Conservation (phyloP, 2,113 vertebrate genomes). For the Gambusia holbrooki region DNA sequence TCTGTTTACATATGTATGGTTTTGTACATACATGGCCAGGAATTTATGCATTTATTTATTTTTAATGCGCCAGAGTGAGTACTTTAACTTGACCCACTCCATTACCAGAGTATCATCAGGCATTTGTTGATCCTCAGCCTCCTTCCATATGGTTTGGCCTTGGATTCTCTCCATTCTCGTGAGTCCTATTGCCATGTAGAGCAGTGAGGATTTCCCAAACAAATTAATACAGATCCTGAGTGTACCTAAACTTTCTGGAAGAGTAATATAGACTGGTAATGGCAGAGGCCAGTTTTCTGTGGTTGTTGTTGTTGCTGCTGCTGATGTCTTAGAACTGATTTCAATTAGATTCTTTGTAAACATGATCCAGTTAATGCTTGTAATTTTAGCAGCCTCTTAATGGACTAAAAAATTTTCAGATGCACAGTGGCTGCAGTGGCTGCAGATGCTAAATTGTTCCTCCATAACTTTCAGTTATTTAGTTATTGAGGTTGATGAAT, state of each 20-base stretch:
- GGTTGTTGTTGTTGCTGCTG: conserved; percentile 50
- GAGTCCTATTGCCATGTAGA: conserved; percentile 58
- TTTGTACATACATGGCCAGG: conserved; percentile 1
- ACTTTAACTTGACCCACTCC: conserved; percentile 58
- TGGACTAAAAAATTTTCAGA: conserved; percentile 47
- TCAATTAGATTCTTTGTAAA: conserved; percentile 50
- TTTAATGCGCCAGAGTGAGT: conserved; percentile 39
- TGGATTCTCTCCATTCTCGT: conserved; percentile 55
- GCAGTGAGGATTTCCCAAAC: conserved; percentile 75
- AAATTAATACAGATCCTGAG: conserved; percentile 67
- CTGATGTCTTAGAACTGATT: conserved; percentile 47
- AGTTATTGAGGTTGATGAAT: conserved; percentile 57
- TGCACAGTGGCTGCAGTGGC: conserved; percentile 45
- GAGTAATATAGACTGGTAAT: conserved; percentile 68
- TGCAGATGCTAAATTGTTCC: conserved; percentile 54
- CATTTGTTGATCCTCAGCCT: conserved; percentile 55
- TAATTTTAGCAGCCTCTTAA: conserved; percentile 63
- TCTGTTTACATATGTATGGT: neutral
- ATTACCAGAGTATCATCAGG: conserved; percentile 69
- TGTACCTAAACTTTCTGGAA: conserved; percentile 75
- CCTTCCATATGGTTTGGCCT: conserved; percentile 67
- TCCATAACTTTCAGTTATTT: conserved; percentile 56
- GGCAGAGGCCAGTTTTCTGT: conserved; percentile 48
- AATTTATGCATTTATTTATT: conserved; percentile 13
- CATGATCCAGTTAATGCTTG: conserved; percentile 25